A percentile compares a stretch with the other conserved stretches of the same genome.
Conservation (phyloP, 1,140 invertebrate species). For the Dryas iulia region DNA sequence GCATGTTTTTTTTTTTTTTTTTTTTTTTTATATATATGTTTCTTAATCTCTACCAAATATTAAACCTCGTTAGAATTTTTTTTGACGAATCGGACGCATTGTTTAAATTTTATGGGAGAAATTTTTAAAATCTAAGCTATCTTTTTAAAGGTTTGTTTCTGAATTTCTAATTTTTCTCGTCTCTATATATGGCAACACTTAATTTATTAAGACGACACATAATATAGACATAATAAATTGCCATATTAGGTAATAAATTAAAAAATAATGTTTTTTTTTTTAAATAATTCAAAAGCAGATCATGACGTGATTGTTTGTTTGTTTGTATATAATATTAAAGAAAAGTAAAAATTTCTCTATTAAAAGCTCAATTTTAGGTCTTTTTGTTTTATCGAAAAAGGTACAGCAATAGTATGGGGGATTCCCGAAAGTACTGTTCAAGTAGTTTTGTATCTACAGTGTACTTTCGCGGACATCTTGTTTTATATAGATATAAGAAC, state of each 20-base stretch:
- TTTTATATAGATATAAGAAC: not conserved
- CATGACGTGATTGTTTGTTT: constrained; percentile 1
- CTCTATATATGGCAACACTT: not conserved
- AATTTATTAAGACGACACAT: constrained; percentile 1
- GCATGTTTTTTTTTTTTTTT: not conserved
- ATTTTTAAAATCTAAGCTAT: too few relatives aligned
- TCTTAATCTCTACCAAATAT: not conserved
- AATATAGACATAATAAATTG: constrained; percentile 3
- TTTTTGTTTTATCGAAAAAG: not conserved
- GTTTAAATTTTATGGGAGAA: not conserved
- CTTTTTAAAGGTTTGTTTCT: too few relatives aligned
- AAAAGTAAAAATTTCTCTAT: not conserved
- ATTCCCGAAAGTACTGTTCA: not conserved
- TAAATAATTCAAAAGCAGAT: not conserved
- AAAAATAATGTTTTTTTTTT: not conserved
- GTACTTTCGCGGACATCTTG: not conserved
- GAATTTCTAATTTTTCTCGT: not conserved
- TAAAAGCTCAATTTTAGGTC: not conserved
- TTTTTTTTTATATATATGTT: not conserved
- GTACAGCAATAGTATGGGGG: not conserved
- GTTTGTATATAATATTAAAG: not conserved
- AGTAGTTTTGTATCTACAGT: not conserved
- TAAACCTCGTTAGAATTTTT: not conserved
- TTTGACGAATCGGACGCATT: not conserved
- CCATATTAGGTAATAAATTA: constrained; percentile 2